These are phyloP conservation scores for Epinotia ramella DNA, from an alignment of 2,888 invertebrate genomes.

Conservation along the genomic window DNA sequence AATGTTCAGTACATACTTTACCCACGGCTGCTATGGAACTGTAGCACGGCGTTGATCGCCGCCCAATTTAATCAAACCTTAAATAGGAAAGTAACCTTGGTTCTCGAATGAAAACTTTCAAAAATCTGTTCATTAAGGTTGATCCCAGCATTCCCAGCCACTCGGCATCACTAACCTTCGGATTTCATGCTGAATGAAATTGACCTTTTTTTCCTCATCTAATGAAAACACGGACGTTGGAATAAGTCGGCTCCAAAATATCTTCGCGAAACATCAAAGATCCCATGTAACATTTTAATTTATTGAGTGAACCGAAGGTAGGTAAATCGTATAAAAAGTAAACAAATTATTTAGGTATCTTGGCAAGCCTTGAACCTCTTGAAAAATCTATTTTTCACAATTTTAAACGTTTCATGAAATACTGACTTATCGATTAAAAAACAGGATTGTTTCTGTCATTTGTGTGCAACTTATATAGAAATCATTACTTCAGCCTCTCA, in stretches of 20 bases:
- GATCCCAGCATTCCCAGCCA: slow-evolving; percentile 24
- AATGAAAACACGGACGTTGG: slow-evolving; percentile 65
- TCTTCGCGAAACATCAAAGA: slow-evolving; percentile 72
- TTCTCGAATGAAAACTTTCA: neutral
- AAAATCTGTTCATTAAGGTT: slow-evolving; percentile 30
- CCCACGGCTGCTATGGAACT: neutral
- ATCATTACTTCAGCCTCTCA: neutral
- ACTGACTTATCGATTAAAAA: too few relatives aligned
- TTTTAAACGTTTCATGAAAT: too few relatives aligned
- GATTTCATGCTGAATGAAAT: slow-evolving; percentile 72
- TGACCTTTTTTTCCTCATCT: slow-evolving; percentile 63
- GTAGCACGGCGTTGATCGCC: neutral
- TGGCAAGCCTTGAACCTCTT: neutral
- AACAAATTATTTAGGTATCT: slow-evolving; percentile 12
- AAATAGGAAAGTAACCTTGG: neutral
- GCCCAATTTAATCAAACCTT: neutral
- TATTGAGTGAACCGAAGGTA: slow-evolving; percentile 27
- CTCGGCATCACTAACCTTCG: slow-evolving; percentile 52
- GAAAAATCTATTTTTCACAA: neutral
- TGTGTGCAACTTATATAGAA: too few relatives aligned
- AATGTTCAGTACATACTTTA: neutral
- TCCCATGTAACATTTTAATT: slow-evolving; percentile 51
- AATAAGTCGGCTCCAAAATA: slow-evolving; percentile 71
- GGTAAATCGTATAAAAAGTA: slow-evolving; percentile 18
- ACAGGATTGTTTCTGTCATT: too few relatives aligned